Evolutionary conservation across 2,113 vertebrate species (phyloP).

Genomic region (Castor canadensis): DNA sequence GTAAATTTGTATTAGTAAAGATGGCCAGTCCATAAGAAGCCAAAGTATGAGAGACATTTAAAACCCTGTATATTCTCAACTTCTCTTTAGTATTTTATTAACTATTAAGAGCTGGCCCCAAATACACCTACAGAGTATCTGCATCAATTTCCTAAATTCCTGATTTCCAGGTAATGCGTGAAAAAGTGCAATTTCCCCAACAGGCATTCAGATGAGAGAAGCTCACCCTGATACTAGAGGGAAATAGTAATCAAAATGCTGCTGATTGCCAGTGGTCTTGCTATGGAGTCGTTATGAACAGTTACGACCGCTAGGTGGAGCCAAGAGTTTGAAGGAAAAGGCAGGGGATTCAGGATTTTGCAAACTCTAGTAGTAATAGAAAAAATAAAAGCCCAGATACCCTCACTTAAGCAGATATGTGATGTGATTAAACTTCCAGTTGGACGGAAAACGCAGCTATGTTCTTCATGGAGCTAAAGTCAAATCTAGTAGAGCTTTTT

Average conservation of each 20-base stretch:
- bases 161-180: neutral
- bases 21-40: neutral
- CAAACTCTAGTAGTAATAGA: neutral
- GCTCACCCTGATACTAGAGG: neutral
- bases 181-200: neutral
- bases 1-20: neutral
- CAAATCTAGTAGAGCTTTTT: slow-evolving; percentile 28
- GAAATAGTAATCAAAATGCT: neutral
- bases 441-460: slow-evolving; percentile 52
- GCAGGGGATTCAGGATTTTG: neutral
- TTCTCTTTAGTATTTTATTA: neutral
- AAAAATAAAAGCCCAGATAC: neutral
- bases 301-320: slow-evolving; percentile 53
- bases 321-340: neutral
- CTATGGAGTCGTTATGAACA: neutral
- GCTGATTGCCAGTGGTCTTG: neutral
- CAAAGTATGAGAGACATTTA: neutral
- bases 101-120: neutral
- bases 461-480: slow-evolving; percentile 18
- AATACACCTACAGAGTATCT: neutral
- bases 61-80: neutral
- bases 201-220: neutral
- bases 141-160: neutral
- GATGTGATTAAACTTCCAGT: slow-evolving; percentile 37
- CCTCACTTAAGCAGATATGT: neutral